phyloP scores from a whole-genome alignment of 2,797 vertebrate genomes.

The Enteromius anoplus region DNA sequence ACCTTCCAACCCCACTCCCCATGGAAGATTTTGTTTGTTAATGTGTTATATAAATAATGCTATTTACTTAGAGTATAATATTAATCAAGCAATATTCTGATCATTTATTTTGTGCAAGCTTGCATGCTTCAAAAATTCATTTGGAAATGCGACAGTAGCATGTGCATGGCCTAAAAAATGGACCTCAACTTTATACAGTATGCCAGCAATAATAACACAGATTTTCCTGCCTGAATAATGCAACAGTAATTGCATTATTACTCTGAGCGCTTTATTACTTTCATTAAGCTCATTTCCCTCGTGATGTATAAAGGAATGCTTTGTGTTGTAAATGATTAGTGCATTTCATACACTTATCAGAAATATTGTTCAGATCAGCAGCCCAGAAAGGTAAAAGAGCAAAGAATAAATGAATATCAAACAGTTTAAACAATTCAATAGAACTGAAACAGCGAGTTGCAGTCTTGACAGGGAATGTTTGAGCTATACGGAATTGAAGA shows the following conservation, averaged over 20 bases:
- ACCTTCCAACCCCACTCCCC: slow-evolving; percentile 24
- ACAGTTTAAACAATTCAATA: slow-evolving; percentile 25
- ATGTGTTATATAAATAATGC: neutral
- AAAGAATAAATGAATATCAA: slow-evolving; percentile 16
- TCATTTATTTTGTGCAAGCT: neutral
- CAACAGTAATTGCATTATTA: slow-evolving; percentile 51
- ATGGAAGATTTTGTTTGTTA: slow-evolving; percentile 18
- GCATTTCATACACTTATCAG: slow-evolving; percentile 10
- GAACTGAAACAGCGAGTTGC: neutral
- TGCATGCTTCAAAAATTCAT: slow-evolving; percentile 29
- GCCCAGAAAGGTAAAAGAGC: neutral
- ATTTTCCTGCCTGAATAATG: slow-evolving; percentile 23
- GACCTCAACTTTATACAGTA: slow-evolving; percentile 26
- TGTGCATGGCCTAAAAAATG: slow-evolving; percentile 38
- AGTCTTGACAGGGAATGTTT: slow-evolving; percentile 27
- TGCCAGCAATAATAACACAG: slow-evolving; percentile 33
- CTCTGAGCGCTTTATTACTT: slow-evolving; percentile 41
- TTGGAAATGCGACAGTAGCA: slow-evolving; percentile 21
- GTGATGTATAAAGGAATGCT: slow-evolving; percentile 31
- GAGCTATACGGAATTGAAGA: slow-evolving; percentile 16
- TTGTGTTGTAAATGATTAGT: slow-evolving; percentile 9
- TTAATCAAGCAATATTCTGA: neutral
- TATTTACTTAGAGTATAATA: neutral
- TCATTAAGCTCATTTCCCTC: slow-evolving; percentile 50
- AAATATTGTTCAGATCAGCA: slow-evolving; percentile 21